Evolutionary conservation across 2,113 vertebrate genomes (phyloP), one percentile per base, ranked within the genome.

Genomic region (Callipepla squamata): DNA sequence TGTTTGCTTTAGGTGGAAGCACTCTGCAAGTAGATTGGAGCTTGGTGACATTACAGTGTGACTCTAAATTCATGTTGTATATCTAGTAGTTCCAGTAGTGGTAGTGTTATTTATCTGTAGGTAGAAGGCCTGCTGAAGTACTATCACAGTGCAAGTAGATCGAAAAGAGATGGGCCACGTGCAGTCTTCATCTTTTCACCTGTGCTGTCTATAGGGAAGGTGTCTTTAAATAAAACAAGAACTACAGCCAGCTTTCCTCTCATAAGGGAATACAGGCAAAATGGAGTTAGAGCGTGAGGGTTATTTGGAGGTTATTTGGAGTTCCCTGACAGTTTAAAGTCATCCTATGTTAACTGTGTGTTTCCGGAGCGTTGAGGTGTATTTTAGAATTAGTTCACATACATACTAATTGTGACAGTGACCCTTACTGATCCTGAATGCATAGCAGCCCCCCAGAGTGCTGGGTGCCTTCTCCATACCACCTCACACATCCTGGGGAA

Each of bases 31-130:
- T 8, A 50, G 1, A 44, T 63, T 68, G 32, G 50, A 68, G 32
- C 9, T 2, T 55, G 21, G 13, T 21, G 26, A 23, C 5, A 1
- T 23, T 44, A 6, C 2, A 4, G 7, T 16, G 16, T 67, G 42
- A 70, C 20, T 4, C 21, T 40, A 7, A 55, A 16, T 23, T 17
- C 42, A 23, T 2, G 0, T 2, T 9, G 7, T 28, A 6, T 7
- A 11, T 25, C 25, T 36, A 28, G 53, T 8, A 73, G 53, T 32
- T 65, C 12, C 40, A 51, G 32, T 47, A 4, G 51, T 47, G 18
- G 11, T 13, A 23, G 3, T 10, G 22, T 2, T 47, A 19, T 13
- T 28, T 42, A 13, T 28, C 55, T 1, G 0, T 8, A 63, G 20
- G 14, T 1, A 4, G 22, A 48, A 48, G 23, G 14, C 9, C 44